Percentiles rank a stretch among this genome's conserved stretches.
Evolutionary conservation across 2,113 vertebrate species (phyloP).

Genomic region (Cynopterus brachyotis): DNA sequence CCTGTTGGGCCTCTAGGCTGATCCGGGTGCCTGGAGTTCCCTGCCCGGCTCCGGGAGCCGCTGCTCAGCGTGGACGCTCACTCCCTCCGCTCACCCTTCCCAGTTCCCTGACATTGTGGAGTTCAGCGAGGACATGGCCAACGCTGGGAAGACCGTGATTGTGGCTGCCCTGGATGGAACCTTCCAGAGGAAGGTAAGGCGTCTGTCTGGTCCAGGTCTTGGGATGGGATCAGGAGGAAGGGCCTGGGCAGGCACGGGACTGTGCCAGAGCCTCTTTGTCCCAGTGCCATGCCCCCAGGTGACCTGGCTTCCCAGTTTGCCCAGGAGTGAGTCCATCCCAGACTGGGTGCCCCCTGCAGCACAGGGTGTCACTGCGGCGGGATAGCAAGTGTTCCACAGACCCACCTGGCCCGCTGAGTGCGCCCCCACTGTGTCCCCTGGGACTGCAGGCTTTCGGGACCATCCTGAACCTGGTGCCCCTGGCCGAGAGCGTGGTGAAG

Average conservation of each 20-base stretch:
- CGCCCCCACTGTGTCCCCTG: accelerated
- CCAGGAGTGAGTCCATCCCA: not conserved
- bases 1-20: accelerated
- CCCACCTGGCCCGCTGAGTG: accelerated
- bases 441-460: conserved; percentile 90
- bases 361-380: not conserved
- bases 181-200: conserved; percentile 95
- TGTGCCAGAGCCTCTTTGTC: accelerated
- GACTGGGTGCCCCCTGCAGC: not conserved
- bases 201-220: not conserved
- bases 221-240: not conserved
- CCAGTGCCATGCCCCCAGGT: accelerated
- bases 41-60: not conserved
- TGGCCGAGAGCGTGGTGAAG: conserved; percentile 97
- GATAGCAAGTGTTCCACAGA: not conserved
- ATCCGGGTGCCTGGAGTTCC: accelerated
- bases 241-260: not conserved
- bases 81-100: accelerated
- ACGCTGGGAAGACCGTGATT: conserved; percentile 94
- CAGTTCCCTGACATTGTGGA: conserved; percentile 95
- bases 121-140: conserved; percentile 96
- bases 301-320: not conserved
- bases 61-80: not conserved
- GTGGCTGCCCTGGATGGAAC: conserved; percentile 97
- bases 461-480: conserved; percentile 93